Evolutionary conservation across 2,113 vertebrate species (phyloP).

Genomic region (Ochotona princeps): DNA sequence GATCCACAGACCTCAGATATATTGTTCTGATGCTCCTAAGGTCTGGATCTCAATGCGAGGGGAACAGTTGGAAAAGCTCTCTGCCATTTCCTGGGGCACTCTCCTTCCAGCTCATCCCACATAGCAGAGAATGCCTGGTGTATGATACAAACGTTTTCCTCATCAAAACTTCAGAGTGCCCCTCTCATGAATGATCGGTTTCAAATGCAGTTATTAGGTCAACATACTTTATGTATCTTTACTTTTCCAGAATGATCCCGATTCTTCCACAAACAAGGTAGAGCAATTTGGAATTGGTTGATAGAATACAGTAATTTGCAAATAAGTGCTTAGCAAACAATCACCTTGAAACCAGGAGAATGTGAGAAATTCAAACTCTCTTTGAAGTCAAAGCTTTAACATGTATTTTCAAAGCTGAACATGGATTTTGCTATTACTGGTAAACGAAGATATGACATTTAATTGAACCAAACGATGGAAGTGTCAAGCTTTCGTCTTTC

Average conservation of each 20-base stretch:
- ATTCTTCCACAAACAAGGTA: not conserved
- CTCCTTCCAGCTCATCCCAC: rapidly evolving
- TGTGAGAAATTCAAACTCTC: not conserved
- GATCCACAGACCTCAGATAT: not conserved
- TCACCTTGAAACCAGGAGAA: slow-evolving; percentile 46
- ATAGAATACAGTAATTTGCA: not conserved
- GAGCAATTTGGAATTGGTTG: slow-evolving; percentile 30
- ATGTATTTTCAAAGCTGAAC: not conserved
- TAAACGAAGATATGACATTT: not conserved
- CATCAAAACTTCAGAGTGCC: not conserved
- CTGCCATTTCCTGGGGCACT: too few species aligned
- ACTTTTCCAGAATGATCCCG: not conserved
- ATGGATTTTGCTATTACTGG: not conserved
- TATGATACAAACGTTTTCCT: not conserved
- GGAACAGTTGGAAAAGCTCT: not conserved
- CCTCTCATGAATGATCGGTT: not conserved
- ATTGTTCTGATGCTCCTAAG: not conserved
- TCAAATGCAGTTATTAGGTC: not conserved
- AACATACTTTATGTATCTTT: not conserved
- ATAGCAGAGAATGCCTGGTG: not conserved
- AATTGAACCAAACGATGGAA: not conserved
- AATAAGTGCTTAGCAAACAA: slow-evolving; percentile 63
- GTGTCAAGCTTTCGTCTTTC: not conserved
- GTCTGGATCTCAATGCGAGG: not conserved
- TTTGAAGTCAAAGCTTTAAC: not conserved